Evolutionary conservation across 2,888 invertebrate genomes (phyloP).

Genomic region (Pterobdella sp.): DNA sequence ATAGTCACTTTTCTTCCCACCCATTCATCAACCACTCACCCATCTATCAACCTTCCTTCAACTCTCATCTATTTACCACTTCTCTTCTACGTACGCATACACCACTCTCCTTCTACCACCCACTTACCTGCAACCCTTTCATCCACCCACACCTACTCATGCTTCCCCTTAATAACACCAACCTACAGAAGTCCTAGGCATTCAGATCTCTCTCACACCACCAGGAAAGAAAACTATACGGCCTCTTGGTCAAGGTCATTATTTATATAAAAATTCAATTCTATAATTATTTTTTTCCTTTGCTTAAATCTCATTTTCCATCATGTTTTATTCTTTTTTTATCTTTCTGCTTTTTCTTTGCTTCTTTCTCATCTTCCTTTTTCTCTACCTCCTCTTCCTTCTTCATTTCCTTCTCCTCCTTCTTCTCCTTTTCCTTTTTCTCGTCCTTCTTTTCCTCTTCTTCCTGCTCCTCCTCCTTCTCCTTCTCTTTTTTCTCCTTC

Average conservation of each 20-base stretch:
- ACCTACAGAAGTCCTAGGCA: background rate
- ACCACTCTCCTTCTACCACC: background rate
- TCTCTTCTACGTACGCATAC: background rate
- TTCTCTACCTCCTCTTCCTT: background rate
- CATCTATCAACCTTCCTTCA: background rate
- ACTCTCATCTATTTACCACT: background rate
- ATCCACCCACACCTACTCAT: background rate
- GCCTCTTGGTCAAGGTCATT: background rate
- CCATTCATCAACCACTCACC: background rate
- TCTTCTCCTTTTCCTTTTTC: background rate
- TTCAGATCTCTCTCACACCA: slow-evolving; percentile 1
- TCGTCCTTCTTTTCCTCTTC: background rate
- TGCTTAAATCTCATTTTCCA: background rate
- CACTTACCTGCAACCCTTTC: background rate
- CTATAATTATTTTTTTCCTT: background rate
- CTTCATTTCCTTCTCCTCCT: background rate
- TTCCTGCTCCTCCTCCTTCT: background rate
- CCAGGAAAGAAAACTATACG: background rate
- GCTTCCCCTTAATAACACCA: too few species aligned
- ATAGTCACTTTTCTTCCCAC: background rate
- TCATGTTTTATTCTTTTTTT: background rate
- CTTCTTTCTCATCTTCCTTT: background rate
- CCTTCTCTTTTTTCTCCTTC: background rate
- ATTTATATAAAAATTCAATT: background rate
- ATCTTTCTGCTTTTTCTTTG: background rate